Evolutionary conservation across 2,888 invertebrate species (phyloP), one percentile per base, ranked within the genome.

Genomic region (Blomia tropicalis): DNA sequence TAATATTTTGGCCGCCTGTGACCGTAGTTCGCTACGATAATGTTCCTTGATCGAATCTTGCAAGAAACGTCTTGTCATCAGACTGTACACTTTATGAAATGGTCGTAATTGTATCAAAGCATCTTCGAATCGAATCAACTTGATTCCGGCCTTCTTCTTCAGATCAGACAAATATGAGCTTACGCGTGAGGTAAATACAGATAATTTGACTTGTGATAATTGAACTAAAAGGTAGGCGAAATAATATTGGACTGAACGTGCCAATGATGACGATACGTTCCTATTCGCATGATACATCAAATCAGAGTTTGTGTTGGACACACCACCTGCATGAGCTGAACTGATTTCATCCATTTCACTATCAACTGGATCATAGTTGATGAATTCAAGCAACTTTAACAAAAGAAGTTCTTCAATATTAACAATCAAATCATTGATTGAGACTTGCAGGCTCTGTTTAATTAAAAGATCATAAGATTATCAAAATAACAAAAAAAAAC

Each of bases 81-180:
- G 93, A 61, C 85, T 85, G 78, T 93, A 89, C 70, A 81, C 80
- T 69, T 87, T 82, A 58, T 82, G 80, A 73, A 90, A 95, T 1
- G 88, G 85, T 73, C 73, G 75, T 67, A 98, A 77, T 71, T 91
- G 87, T 17, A 98, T 88, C 44, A 85, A 81, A 17, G 95, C 96
- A 75, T 96, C 92, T 76, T 96, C 96, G 76, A 98, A 98, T 72
- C 87, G 86, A 69, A 96, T 86, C 63, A 98, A 78, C 47, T 87
- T 89, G 47, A 95, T 77, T 1, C 89, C 88, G 60, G 91, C 78
- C 66, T 84, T 82, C 65, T 85, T 81, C 77, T 95, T 95, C 62
- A 93, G 82, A 66, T 79, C 78, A 65, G 81, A 79, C 66, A 96
- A 79, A 30, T 86, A 83, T 11, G 3, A n/a, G 11, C 56, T 23